phyloP scores from a whole-genome alignment of 1,140 invertebrate species.

The Lucilia cuprina region DNA sequence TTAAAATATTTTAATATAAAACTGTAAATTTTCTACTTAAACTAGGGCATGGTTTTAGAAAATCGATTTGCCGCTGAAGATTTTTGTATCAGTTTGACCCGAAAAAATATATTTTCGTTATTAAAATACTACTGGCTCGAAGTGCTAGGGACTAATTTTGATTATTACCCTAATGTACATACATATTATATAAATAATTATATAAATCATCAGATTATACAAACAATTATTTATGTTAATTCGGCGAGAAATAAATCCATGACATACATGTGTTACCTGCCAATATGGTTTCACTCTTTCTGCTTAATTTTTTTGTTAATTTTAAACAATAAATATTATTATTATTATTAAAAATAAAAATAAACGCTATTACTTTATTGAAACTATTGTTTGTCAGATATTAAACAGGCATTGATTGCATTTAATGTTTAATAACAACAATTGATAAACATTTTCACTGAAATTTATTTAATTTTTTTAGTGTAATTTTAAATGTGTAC shows the following conservation, averaged over 20 bases:
- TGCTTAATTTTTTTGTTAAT: neutral
- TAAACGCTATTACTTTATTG: neutral
- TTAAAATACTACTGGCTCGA: too few species aligned
- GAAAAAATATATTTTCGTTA: too few species aligned
- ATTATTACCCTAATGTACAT: too few species aligned
- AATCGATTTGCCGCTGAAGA: too few species aligned
- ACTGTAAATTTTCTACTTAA: too few species aligned
- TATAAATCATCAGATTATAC: neutral
- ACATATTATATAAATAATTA: neutral
- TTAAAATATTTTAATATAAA: too few species aligned
- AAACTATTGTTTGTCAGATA: neutral
- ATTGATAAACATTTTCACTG: neutral
- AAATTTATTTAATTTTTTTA: too few species aligned
- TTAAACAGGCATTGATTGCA: neutral
- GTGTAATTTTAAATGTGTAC: too few species aligned
- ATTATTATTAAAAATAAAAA: neutral
- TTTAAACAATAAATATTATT: neutral
- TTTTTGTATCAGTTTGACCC: too few species aligned
- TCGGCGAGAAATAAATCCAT: neutral
- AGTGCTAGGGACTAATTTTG: too few species aligned
- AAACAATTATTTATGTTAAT: conserved; percentile 3
- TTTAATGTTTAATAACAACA: neutral
- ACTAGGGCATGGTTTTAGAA: too few species aligned
- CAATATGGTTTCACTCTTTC: neutral
- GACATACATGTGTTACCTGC: neutral